phyloP scores from a whole-genome alignment of 1,140 invertebrate species.

The Drosophila willistoni region DNA sequence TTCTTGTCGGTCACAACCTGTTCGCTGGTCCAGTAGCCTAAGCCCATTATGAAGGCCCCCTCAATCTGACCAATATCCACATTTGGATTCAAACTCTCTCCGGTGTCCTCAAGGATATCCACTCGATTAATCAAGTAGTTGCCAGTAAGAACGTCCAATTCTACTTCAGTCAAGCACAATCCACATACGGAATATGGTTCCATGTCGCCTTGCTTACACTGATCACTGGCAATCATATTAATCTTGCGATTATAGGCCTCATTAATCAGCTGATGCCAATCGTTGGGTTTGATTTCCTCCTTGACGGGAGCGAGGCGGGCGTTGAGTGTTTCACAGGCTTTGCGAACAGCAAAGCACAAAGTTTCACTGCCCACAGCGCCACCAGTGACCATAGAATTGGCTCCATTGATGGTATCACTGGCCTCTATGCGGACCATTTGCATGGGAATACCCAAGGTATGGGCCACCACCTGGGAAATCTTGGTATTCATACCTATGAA shows the following conservation, averaged over 20 bases:
- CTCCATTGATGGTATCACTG: constrained; percentile 86
- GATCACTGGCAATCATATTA: constrained; percentile 87
- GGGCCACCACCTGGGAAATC: constrained; percentile 90
- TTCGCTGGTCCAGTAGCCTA: constrained; percentile 91
- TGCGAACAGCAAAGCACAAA: constrained; percentile 86
- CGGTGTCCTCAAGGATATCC: constrained; percentile 90
- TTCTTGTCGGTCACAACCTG: constrained; percentile 86
- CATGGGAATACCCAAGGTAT: constrained; percentile 89
- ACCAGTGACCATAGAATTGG: constrained; percentile 88
- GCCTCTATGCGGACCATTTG: constrained; percentile 88
- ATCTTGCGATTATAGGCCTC: constrained; percentile 85
- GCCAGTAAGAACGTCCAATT: constrained; percentile 90
- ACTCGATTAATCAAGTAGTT: constrained; percentile 86
- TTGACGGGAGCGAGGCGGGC: constrained; percentile 87
- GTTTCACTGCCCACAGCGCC: constrained; percentile 90
- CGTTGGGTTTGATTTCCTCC: constrained; percentile 84
- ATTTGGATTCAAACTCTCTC: constrained; percentile 88
- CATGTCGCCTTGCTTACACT: constrained; percentile 83
- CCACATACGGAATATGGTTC: constrained; percentile 86
- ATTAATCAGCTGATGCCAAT: constrained; percentile 87
- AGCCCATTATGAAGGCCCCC: constrained; percentile 93
- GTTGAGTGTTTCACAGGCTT: constrained; percentile 87
- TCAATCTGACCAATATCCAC: constrained; percentile 92
- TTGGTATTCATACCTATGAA: constrained; percentile 86
- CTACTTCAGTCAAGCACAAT: constrained; percentile 86